Evolutionary conservation across 2,888 invertebrate species (phyloP).

Genomic region (Aleiodes alternator): DNA sequence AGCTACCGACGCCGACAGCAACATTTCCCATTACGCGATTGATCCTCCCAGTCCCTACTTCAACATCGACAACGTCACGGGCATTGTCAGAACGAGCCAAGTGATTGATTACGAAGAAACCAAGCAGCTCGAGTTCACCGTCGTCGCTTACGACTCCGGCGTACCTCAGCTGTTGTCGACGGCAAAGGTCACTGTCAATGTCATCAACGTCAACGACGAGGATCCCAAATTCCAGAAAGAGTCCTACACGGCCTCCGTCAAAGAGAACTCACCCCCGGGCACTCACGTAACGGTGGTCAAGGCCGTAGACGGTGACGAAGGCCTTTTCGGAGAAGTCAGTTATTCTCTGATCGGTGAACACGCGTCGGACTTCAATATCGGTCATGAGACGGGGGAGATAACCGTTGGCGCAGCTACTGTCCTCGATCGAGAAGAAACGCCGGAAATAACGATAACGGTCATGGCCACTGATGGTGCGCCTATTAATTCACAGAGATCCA

Average conservation of each 20-base stretch:
- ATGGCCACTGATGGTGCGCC: conserved; percentile 90
- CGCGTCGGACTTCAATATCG: conserved; percentile 84
- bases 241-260: conserved; percentile 83
- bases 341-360: conserved; percentile 88
- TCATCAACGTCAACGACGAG: conserved; percentile 92
- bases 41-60: conserved; percentile 86
- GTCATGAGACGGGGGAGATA: conserved; percentile 84
- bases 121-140: conserved; percentile 85
- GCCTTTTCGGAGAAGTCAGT: conserved; percentile 84
- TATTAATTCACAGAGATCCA: conserved; percentile 81
- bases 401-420: conserved; percentile 83
- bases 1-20: conserved; percentile 89
- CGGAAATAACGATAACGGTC: conserved; percentile 85
- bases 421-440: conserved; percentile 86
- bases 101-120: conserved; percentile 90
- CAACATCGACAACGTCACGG: conserved; percentile 87
- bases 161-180: conserved; percentile 88
- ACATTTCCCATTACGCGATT: conserved; percentile 85
- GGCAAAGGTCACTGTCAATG: conserved; percentile 85
- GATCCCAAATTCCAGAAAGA: conserved; percentile 85
- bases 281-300: conserved; percentile 84
- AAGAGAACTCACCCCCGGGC: conserved; percentile 86
- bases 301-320: conserved; percentile 87
- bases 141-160: conserved; percentile 90
- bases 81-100: conserved; percentile 85